Evolutionary conservation across 2,797 vertebrate species (phyloP), one percentile per base, ranked within the genome.

Genomic region (Helostoma temminkii): DNA sequence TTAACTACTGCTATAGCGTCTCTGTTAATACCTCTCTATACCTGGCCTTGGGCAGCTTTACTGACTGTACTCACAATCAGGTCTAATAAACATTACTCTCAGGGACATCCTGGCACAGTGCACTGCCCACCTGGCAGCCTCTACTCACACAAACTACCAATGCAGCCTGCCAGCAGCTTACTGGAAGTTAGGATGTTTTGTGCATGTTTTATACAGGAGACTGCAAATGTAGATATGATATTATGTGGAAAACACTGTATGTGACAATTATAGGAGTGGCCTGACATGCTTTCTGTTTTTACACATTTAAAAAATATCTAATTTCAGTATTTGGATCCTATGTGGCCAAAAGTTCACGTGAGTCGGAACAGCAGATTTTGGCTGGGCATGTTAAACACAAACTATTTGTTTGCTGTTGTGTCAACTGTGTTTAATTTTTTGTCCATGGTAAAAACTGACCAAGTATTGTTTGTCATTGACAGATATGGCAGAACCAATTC

Each of bases 401-500:
- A 55, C 60, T 37, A 19, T 70, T 42, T 52, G 14, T 49, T 50
- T 52, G 9, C 43, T 49, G 25, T 5, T 30, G 9, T 57, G 25
- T 22, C 5, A 26, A 49, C 21, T 18, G 18, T 32, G 18, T 8
- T 65, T 30, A 42, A 11, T 49, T 47, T 63, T 48, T 22, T 1
- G 18, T 28, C 2, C 14, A 14, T 15, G 3, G 18, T 63, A 69
- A 62, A 9, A 70, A 69, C 49, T 69, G 49, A 61, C 58, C 5
- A 46, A 9, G 5, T 65, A 62, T 34, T 22, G 9, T 65, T 78
- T 76, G 11, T 82, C 34, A 6, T 45, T 82, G n/a, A 82, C 92
- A 97, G 96, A 96, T 61, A 96, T 97, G 96, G 94, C 96, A 1
- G 90, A 95, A 70, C 96, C 96, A 6, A 97, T 97, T 71, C 95